Base-by-base conservation (phyloP, 2,888 invertebrate species). In the Pomacea canaliculata region DNA sequence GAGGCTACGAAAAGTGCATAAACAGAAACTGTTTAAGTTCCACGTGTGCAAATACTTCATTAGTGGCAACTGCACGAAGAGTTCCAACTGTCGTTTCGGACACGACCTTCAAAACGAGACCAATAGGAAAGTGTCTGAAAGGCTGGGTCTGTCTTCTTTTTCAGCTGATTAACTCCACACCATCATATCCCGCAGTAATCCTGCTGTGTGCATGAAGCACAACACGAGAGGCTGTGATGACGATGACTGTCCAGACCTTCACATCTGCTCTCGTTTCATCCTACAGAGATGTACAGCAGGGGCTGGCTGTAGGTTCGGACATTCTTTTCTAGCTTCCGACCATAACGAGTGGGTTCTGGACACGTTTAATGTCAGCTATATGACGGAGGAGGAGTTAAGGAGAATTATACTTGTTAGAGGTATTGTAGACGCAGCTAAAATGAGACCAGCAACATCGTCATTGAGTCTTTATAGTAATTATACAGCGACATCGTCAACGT, bases 161-260 rank as follows among this genome's bases (percentile, higher is more conserved):
- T 49, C 71, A n/a, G 65, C 62, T 49, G 71, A 71, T 12, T 49
- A 71, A 10, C 63, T 71, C 27, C 63, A 23, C 49, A 63, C 51
- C 46, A 71, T 71, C 18, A n/a, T 65, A 19, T 65, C 63, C 1
- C 63, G 65, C 37, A 71, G 71, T 46, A 7, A 48, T 19, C 71
- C 71, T 1, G 49, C 63, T 18, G 71, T 71, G 18, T 71, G 71
- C 27, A 46, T 23, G 12, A 71, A 49, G 49, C 51, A 63, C 49
- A 65, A 65, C 46, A 49, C 23, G 51, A 23, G 49, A 23, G 62
- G n/a, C 10, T 71, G 71, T 27, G 18, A 49, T 13, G 71, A 49
- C 1, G 71, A 71, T 13, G 10, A n/a, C n/a, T 71, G 71, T 63
- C 63, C 71, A 16, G 71, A 71, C n/a, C 63, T 71, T 37, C 37